phyloP scores from a whole-genome alignment of 1,140 invertebrate species.

The Penaeus indicus region DNA sequence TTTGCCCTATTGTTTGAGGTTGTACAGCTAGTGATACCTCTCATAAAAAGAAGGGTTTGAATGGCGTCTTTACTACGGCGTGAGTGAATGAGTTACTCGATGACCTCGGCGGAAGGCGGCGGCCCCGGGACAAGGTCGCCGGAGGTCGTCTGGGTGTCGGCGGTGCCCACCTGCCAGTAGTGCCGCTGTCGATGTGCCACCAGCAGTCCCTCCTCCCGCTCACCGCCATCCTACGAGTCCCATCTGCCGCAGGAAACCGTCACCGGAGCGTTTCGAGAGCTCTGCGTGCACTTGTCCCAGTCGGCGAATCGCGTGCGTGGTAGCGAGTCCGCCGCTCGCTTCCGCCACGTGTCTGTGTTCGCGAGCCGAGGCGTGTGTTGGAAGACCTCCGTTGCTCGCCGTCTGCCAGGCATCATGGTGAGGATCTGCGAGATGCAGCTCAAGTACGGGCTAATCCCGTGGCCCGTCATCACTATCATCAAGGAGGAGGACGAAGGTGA shows the following conservation, averaged over 20 bases:
- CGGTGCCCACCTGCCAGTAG: slow-evolving; percentile 3
- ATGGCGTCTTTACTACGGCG: too few species aligned
- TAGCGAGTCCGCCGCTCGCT: background rate
- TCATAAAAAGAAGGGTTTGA: too few species aligned
- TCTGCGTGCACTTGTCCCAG: too few species aligned
- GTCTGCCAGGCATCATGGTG: background rate
- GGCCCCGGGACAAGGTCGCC: slow-evolving; percentile 38
- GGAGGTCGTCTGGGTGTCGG: slow-evolving; percentile 15
- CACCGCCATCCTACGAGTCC: background rate
- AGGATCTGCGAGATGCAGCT: slow-evolving; percentile 45
- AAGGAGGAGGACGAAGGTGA: slow-evolving; percentile 32
- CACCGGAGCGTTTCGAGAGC: too few species aligned
- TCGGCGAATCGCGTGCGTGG: background rate
- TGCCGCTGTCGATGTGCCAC: slow-evolving; percentile 2
- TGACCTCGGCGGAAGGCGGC: slow-evolving; percentile 15
- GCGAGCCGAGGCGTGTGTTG: background rate
- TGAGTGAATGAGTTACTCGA: too few species aligned
- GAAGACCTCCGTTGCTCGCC: background rate
- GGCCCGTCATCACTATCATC: slow-evolving; percentile 25
- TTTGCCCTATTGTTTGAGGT: too few species aligned
- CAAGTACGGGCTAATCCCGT: slow-evolving; percentile 33
- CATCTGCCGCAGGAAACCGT: background rate
- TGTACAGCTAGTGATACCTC: too few species aligned
- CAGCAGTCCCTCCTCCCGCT: background rate
- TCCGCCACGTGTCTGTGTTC: background rate